Evolutionary conservation across 2,113 vertebrate species (phyloP), one percentile per base, ranked within the genome.

Genomic region (Eulacestoma nigropectus): DNA sequence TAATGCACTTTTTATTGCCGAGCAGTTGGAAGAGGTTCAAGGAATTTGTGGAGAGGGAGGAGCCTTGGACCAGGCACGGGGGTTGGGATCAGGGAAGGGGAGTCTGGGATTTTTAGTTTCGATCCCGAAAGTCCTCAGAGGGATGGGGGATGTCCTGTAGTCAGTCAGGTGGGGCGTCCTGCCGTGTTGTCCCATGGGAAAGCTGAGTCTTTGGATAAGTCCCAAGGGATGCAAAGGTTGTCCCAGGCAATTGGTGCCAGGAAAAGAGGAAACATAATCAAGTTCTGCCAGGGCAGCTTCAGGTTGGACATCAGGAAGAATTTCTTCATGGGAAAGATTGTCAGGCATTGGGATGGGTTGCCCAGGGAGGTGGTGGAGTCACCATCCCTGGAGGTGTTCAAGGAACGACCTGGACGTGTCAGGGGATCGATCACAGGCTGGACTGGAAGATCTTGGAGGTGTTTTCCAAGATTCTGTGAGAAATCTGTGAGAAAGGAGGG

Each of bases 1-100:
- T 95, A 94, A 94, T 23, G 55, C 52, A 32, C 92, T 81, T 94
- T 88, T 94, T 84, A 91, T 90, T 92, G 95, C 55, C 20, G 27
- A 79, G 82, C 46, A 13, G 12, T 39, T 50, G 92, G 68, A 92
- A 55, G 67, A 49, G 68, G 63, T 90, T 95, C 87, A 56, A 68
- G 85, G 95, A 67, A 79, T 91, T 93, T 57, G 59, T 27, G 72
- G 59, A 50, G 75, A 70, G 42, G 77, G 77, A 84, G 80, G 44
- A 85, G 75, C 33, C 30, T 74, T 55, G 21, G 55, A 27, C 2
- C 42, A 37, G 55, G 68, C 9, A 18, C 13, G 5, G 27, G 23
- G 13, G 7, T 15, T 82, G 13, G 39, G 44, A 18, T 65, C 13
- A 4, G 23, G 18, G 19, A 55, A 1, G 12, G 7, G 7, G 41